These are phyloP conservation scores for Dichetophora obliterata DNA, from an alignment of 2,888 invertebrate species.

Conservation along the genomic window DNA sequence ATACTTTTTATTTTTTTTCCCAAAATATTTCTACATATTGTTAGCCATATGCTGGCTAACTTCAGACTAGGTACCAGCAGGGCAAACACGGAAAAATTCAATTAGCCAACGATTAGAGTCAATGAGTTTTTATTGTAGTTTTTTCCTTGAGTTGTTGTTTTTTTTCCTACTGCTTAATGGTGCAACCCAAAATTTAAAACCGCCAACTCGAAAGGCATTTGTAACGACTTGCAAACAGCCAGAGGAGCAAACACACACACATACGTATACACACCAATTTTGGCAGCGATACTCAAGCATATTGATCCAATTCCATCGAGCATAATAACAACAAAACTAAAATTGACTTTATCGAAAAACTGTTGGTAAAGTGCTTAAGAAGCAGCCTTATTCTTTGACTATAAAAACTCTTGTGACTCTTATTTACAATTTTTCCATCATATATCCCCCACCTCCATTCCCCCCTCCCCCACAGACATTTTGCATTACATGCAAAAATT, in stretches of 20 bases:
- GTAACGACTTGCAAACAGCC: background rate
- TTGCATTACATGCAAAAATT: background rate
- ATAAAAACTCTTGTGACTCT: background rate
- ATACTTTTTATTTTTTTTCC: too few species aligned
- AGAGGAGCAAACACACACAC: background rate
- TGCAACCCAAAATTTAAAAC: conserved; percentile 4
- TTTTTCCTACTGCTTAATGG: background rate
- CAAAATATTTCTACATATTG: too few species aligned
- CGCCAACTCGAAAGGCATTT: background rate
- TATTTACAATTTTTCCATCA: background rate
- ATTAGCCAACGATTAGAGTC: conserved; percentile 19
- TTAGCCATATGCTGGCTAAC: too few species aligned
- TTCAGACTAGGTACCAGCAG: too few species aligned
- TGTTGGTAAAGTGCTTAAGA: background rate
- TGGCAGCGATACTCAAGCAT: background rate
- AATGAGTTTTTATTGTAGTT: background rate
- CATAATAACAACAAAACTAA: background rate
- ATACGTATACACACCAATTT: background rate
- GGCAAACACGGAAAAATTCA: background rate
- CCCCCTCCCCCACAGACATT: background rate
- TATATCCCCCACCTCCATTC: too few species aligned
- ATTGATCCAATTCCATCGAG: background rate
- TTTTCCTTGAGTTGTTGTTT: background rate
- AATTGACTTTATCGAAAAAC: background rate
- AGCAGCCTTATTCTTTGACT: background rate